A percentile compares a stretch with the other conserved stretches of the same genome.
These are phyloP conservation scores for Drosophila subquinaria DNA, from an alignment of 2,888 invertebrate genomes.

Conservation along the genomic window DNA sequence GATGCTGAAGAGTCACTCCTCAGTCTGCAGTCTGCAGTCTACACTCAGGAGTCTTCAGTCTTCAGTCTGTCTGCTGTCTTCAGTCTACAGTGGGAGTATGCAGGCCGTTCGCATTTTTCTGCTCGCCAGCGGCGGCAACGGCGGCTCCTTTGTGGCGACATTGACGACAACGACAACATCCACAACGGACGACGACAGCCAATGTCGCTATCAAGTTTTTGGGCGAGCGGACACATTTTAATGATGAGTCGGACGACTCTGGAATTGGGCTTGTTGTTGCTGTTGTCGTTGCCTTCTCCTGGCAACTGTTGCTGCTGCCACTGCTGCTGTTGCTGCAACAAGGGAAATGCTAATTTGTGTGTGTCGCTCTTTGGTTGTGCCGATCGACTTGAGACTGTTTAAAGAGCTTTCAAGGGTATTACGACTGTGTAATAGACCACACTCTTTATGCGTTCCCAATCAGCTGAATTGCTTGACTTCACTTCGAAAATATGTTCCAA, in stretches of 20 bases:
- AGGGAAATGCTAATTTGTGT: slow-evolving; percentile 82
- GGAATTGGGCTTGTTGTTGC: slow-evolving; percentile 68
- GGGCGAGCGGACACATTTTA: slow-evolving; percentile 78
- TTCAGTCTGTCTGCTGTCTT: slow-evolving; percentile 20
- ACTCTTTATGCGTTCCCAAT: slow-evolving; percentile 11
- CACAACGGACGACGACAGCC: slow-evolving; percentile 71
- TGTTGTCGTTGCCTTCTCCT: slow-evolving; percentile 14
- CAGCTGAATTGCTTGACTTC: not conserved
- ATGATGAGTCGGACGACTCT: slow-evolving; percentile 74
- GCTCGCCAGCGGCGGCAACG: slow-evolving; percentile 58
- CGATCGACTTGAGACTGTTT: slow-evolving; percentile 26
- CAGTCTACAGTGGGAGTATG: slow-evolving; percentile 71
- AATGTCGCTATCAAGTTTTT: slow-evolving; percentile 79
- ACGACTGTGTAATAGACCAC: slow-evolving; percentile 22
- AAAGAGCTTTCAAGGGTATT: slow-evolving; percentile 31
- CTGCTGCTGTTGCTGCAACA: slow-evolving; percentile 60
- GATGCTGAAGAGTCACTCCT: slow-evolving; percentile 49
- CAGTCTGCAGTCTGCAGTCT: slow-evolving; percentile 30
- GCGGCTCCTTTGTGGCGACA: slow-evolving; percentile 78
- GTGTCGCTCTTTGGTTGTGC: slow-evolving; percentile 71
- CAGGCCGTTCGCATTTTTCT: slow-evolving; percentile 75
- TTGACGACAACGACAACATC: slow-evolving; percentile 73
- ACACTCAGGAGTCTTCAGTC: slow-evolving; percentile 17
- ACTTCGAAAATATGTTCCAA: not conserved
- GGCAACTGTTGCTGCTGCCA: slow-evolving; percentile 34